Evolutionary conservation across 2,113 vertebrate species (phyloP).

Genomic region (Steatornis caripensis): DNA sequence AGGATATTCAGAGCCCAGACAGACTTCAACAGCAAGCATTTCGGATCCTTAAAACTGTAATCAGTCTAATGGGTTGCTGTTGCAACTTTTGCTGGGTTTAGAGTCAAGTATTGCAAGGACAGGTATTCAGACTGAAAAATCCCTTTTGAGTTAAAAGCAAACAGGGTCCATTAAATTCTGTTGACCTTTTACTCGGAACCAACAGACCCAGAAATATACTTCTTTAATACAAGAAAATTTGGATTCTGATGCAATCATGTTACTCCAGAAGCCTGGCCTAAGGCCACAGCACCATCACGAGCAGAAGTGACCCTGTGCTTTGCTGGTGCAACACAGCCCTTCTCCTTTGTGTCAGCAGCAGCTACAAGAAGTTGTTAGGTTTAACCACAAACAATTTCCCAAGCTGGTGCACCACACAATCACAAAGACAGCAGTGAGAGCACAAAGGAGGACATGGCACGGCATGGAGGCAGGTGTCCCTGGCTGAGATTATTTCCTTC

Average conservation of each 20-base stretch:
- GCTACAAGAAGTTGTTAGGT: background rate
- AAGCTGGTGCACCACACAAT: background rate
- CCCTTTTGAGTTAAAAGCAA: background rate
- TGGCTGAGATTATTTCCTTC: background rate
- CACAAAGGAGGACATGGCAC: background rate
- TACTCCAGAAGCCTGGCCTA: background rate
- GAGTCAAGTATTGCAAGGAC: conserved; percentile 16
- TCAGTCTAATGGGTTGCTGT: background rate
- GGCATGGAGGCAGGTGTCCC: background rate
- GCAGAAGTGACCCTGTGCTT: background rate
- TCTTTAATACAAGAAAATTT: background rate
- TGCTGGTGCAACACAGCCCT: background rate
- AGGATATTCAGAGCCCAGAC: conserved; percentile 25
- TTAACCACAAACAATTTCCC: background rate
- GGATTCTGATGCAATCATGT: background rate
- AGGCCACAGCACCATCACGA: background rate
- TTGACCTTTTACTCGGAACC: background rate
- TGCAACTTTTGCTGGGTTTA: background rate
- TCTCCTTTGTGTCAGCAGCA: background rate
- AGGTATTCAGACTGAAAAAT: background rate
- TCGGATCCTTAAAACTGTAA: background rate
- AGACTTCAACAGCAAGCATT: background rate
- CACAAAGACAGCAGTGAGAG: background rate
- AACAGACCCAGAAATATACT: background rate
- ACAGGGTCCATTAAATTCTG: background rate